Base-by-base conservation (phyloP, 2,797 vertebrate genomes). In the Tapirus indicus region DNA sequence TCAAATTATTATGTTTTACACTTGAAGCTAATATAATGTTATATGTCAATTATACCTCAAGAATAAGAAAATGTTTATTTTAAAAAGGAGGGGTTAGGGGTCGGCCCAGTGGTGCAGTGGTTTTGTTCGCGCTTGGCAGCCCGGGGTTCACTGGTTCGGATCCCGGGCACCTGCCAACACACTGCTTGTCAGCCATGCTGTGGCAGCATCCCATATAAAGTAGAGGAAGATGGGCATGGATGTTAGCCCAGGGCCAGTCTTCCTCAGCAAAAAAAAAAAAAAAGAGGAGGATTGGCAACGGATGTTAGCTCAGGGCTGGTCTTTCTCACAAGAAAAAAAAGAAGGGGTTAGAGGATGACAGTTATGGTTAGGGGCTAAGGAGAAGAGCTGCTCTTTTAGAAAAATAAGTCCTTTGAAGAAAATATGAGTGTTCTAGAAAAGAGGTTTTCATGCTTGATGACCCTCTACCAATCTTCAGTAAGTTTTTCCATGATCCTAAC, bases 341-440 rank as follows among this genome's bases (percentile, higher is more conserved):
- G 38, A 4, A 38, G 38, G 4, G 17, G 13, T 83, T 87, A 93
- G 68, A 87, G 7, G 47, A 58, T 92, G 23, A 79, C 32, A 66
- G n/a, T 10, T 78, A 1, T 92, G 14, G 32, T 41, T 92, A 25
- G 35, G 47, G 27, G 12, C 23, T 82, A 75, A 89, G 10, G 49
- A 41, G 21, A 23, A 75, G 35, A 47, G 35, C 27, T 66, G 32
- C 62, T 86, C 16, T 66, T 74, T 93, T 83, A 80, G 66, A 90
- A 95, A 93, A 60, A 64, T 52, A 86, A 80, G 75, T 62, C 12
- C 29, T 87, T 93, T 75, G 64, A 93, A 82, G 60, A 69, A 90
- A 93, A 93, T 60, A 66, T 68, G 52, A 38, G 9, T 69, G 18
- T 90, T 88, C 87, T 80, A 79, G 21, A 64, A 62, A 91, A 92